A percentile compares a stretch with the other conserved stretches of the same genome.
Evolutionary conservation across 2,797 vertebrate genomes (phyloP).

Genomic region (Knipowitschia caucasica): DNA sequence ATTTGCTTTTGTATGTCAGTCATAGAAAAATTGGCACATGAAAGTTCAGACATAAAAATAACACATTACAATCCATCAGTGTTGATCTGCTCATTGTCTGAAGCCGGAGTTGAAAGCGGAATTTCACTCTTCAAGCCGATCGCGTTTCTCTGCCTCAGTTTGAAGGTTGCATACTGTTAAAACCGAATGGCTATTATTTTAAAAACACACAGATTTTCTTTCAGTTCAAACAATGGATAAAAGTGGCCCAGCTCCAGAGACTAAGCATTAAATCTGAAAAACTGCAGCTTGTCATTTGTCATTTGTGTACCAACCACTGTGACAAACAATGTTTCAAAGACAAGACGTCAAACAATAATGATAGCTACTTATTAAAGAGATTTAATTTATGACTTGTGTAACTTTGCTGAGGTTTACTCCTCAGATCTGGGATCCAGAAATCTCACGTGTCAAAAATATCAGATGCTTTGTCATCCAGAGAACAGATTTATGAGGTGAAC

Average conservation of each 20-base stretch:
- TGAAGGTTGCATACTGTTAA: constrained; percentile 12
- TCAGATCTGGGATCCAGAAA: neutral
- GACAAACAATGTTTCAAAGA: constrained; percentile 30
- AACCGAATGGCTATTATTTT: constrained; percentile 8
- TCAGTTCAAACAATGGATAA: constrained; percentile 17
- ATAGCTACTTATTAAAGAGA: constrained; percentile 10
- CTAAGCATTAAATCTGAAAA: constrained; percentile 27
- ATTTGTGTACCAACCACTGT: constrained; percentile 38
- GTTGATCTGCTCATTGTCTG: constrained; percentile 10
- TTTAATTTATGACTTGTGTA: constrained; percentile 3
- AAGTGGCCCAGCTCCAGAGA: constrained; percentile 17
- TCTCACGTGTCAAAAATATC: constrained; percentile 8
- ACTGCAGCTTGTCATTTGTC: constrained; percentile 24
- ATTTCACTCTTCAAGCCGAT: constrained; percentile 8
- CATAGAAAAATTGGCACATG: neutral
- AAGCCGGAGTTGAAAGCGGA: neutral
- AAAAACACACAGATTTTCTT: constrained; percentile 29
- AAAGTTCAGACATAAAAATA: neutral
- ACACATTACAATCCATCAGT: constrained; percentile 10
- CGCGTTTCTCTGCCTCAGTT: constrained; percentile 5
- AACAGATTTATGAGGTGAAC: constrained; percentile 30
- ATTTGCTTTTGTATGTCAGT: constrained; percentile 1
- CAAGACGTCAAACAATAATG: constrained; percentile 7
- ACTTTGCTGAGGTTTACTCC: neutral
- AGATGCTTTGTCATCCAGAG: constrained; percentile 14